Base-by-base conservation (phyloP, 2,113 vertebrate species). In the Phocoena phocoena region DNA sequence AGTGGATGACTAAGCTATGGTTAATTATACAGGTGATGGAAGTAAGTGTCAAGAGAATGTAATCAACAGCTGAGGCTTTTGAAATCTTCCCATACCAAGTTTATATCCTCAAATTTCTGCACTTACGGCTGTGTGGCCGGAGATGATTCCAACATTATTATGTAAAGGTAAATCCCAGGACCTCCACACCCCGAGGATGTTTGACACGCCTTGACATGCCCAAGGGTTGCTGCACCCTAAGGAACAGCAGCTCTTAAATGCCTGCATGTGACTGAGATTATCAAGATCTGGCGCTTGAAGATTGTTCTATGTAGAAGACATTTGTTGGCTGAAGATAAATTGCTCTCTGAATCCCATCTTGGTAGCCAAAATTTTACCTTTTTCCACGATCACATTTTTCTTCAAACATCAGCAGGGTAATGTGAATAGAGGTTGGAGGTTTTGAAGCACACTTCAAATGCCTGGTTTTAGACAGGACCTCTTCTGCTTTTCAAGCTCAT, bases 401-500 rank as follows among this genome's bases (percentile, higher is more conserved):
- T 93, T 88, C 50, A 10, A 31, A 60, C 12, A 17, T 85, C 62
- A 17, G 81, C 47, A 33, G n/a, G 36, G 41, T 80, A n/a, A 58
- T 94, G 44, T 95, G 80, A 96, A 95, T 92, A 63, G 76, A 96
- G 38, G 38, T 12, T 84, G 95, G 91, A 14, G 58, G 85, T 92
- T 91, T 83, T 44, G 26, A 74, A 74, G 76, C 58, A n/a, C 50
- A 36, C n/a, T 77, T 68, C 3, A 1, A 93, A 67, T 0, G 85
- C 74, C 84, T 93, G 90, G 68, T 82, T 96, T 95, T 65, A 80
- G 77, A 84, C 82, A 95, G 74, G 90, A 65, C 21, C 33, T 76
- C 55, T 74, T 63, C 91, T 65, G 14, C 76, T 85, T 96, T 86
- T 63, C 38, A 60, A 88, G 73, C 65, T 95, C 84, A 87, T 84